Percentiles rank a stretch among this genome's conserved stretches.
phyloP scores from a whole-genome alignment of 1,140 invertebrate species.

The Drosophila sp. region DNA sequence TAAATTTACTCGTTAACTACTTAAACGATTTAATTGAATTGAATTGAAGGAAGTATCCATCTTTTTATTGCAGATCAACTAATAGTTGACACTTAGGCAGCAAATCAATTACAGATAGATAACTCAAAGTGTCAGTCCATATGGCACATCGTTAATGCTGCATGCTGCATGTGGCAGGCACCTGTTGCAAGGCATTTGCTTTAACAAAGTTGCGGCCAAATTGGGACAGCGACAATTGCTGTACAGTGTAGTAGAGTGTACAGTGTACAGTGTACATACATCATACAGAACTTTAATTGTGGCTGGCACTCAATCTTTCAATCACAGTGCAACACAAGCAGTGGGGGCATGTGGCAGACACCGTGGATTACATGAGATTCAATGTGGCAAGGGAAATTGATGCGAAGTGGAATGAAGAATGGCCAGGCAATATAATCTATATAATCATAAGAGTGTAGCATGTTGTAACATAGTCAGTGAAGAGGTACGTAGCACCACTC shows the following conservation, averaged over 20 bases:
- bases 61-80: slow-evolving; percentile 6
- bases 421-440: slow-evolving; percentile 74
- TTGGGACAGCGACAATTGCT: slow-evolving; percentile 78
- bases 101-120: slow-evolving; percentile 43
- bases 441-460: slow-evolving; percentile 79
- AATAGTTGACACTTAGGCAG: slow-evolving; percentile 17
- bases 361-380: slow-evolving; percentile 69
- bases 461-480: slow-evolving; percentile 63
- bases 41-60: background rate
- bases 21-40: background rate
- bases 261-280: slow-evolving; percentile 49
- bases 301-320: slow-evolving; percentile 83
- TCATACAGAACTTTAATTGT: slow-evolving; percentile 76
- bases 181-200: slow-evolving; percentile 51
- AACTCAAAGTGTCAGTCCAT: slow-evolving; percentile 47
- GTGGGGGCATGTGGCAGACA: slow-evolving; percentile 5
- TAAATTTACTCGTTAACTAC: too few species aligned
- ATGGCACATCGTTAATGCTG: slow-evolving; percentile 17
- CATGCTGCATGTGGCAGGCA: slow-evolving; percentile 5
- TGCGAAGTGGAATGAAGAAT: slow-evolving; percentile 8
- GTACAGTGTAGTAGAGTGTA: background rate
- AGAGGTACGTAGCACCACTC: background rate
- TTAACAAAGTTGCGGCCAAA: slow-evolving; percentile 56
- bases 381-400: slow-evolving; percentile 21
- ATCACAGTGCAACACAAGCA: slow-evolving; percentile 56